These are phyloP conservation scores for Drosophila diplacantha DNA, from an alignment of 2,888 invertebrate genomes.

Conservation along the genomic window DNA sequence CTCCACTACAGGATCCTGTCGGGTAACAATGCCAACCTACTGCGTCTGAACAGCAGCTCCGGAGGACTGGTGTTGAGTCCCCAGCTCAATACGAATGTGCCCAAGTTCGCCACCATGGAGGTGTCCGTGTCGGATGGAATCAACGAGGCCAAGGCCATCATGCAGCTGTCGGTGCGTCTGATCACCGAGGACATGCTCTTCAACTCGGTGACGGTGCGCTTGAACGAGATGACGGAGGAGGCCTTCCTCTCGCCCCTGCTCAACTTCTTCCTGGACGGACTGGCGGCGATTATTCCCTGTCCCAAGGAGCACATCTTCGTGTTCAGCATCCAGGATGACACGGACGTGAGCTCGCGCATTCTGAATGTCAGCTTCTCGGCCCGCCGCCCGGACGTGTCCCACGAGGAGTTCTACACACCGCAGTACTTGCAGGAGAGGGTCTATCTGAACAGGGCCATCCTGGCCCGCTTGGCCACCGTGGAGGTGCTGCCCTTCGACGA, in stretches of 20 bases:
- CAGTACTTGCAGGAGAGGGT: conserved; percentile 94
- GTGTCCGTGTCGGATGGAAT: conserved; percentile 95
- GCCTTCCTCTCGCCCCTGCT: conserved; percentile 93
- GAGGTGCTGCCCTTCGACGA: conserved; percentile 97
- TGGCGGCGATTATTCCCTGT: conserved; percentile 94
- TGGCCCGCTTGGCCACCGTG: conserved; percentile 92
- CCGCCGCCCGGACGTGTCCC: conserved; percentile 86
- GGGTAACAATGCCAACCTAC: conserved; percentile 94
- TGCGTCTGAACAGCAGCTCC: conserved; percentile 88
- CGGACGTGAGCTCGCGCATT: conserved; percentile 90
- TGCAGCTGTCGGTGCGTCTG: conserved; percentile 92
- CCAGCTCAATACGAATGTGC: conserved; percentile 96
- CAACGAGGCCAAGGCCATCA: conserved; percentile 94
- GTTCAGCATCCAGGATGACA: conserved; percentile 95
- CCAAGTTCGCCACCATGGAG: conserved; percentile 94
- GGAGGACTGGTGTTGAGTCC: conserved; percentile 93
- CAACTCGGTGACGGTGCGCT: conserved; percentile 94
- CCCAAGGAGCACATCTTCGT: conserved; percentile 94
- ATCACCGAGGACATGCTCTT: conserved; percentile 96
- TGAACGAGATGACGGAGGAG: conserved; percentile 95
- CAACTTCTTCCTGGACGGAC: conserved; percentile 91
- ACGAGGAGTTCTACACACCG: conserved; percentile 89
- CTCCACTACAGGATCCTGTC: conserved; percentile 88
- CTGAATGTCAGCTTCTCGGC: conserved; percentile 97
- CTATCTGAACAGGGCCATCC: conserved; percentile 92